Evolutionary conservation across 2,113 vertebrate genomes (phyloP).

Genomic region (Actenoides hombroni): DNA sequence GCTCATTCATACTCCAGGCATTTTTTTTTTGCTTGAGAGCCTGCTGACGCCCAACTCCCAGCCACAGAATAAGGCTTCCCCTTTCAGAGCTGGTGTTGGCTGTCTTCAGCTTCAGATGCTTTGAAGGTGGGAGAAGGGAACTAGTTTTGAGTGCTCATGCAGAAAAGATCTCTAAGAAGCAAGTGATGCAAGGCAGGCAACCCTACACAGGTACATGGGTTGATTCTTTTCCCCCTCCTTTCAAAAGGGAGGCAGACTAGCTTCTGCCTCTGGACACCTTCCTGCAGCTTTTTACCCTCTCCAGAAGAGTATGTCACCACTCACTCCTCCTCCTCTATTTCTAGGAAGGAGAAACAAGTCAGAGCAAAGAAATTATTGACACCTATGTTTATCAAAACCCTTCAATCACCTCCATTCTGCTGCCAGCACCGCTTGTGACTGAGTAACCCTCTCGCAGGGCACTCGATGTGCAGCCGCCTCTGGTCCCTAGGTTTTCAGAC

Average conservation of each 20-base stretch:
- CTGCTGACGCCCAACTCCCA: background rate
- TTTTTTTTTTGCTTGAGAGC: background rate
- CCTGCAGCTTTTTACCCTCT: background rate
- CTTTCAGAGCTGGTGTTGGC: background rate
- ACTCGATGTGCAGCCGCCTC: accelerated
- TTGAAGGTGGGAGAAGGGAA: background rate
- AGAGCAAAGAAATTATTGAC: background rate
- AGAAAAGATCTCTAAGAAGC: background rate
- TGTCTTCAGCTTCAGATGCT: background rate
- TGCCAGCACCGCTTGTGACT: accelerated
- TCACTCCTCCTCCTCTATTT: background rate
- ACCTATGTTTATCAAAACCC: background rate
- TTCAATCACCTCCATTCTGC: accelerated
- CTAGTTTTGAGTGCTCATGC: accelerated
- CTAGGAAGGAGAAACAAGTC: background rate
- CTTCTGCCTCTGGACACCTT: background rate
- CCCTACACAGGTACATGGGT: accelerated
- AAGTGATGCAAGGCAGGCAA: background rate
- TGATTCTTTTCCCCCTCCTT: no score
- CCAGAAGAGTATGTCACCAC: accelerated
- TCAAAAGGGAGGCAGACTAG: background rate
- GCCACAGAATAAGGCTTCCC: background rate
- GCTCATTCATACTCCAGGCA: background rate
- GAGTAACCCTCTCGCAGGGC: accelerated
- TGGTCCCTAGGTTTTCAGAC: accelerated